phyloP scores from a whole-genome alignment of 2,113 vertebrate genomes.

The Benthochromis sp. region DNA sequence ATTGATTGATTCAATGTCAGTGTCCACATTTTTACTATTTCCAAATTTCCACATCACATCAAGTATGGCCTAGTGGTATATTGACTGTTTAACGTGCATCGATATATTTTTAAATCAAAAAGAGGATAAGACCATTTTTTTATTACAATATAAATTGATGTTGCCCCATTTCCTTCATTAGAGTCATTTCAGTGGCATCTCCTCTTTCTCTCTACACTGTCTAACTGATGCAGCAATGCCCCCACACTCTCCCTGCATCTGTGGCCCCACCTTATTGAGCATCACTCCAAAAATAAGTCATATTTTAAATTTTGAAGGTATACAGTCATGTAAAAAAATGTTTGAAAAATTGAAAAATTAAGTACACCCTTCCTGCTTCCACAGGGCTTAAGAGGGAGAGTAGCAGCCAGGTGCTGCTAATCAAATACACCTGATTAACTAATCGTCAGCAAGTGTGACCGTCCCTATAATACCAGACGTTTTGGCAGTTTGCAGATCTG shows the following conservation, averaged over 20 bases:
- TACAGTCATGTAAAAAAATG: neutral
- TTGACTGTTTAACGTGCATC: neutral
- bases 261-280: neutral
- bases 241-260: neutral
- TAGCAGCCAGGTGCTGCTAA: neutral
- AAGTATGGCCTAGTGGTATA: neutral
- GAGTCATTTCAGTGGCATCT: neutral
- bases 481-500: neutral
- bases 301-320: neutral
- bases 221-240: neutral
- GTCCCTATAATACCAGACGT: neutral
- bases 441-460: neutral
- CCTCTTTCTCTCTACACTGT: neutral
- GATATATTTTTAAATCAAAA: neutral
- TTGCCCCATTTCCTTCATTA: neutral
- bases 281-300: neutral
- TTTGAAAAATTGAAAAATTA: neutral
- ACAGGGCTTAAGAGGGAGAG: neutral
- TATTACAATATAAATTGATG: neutral
- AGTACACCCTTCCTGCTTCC: neutral
- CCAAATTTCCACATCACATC: neutral
- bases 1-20: neutral
- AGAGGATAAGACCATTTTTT: neutral
- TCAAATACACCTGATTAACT: neutral
- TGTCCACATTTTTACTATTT: neutral